Conservation (phyloP, 2,888 invertebrate genomes). For the Caenorhabditis zanzibari region DNA sequence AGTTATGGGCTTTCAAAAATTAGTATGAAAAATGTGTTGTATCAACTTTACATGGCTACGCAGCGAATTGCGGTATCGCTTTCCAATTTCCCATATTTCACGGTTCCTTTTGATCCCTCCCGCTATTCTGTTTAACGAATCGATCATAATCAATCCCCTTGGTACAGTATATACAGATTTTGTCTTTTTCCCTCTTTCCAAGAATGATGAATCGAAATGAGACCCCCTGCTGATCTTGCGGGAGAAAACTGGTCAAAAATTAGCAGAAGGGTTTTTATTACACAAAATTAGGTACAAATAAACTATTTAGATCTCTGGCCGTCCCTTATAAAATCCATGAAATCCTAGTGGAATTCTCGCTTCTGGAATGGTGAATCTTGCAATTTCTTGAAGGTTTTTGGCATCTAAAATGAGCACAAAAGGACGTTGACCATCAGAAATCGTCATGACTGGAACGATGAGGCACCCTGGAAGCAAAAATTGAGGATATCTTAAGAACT, state of each 20-base stretch:
- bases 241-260: no score
- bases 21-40: no score
- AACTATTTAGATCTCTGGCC: no score
- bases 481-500: neutral
- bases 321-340: constrained; percentile 64
- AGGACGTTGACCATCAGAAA: constrained; percentile 60
- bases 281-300: neutral
- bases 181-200: no score
- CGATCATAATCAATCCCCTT: no score
- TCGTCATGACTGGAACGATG: constrained; percentile 75
- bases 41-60: no score
- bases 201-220: no score
- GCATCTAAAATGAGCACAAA: constrained; percentile 89
- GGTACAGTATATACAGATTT: constrained; percentile 4
- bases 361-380: constrained; percentile 86
- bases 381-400: constrained; percentile 88
- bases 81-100: no score
- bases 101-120: no score
- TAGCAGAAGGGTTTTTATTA: no score
- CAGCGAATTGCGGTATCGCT: no score
- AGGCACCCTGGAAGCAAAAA: constrained; percentile 53
- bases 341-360: constrained; percentile 72
- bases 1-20: no score
- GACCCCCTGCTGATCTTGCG: neutral
- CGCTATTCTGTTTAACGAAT: neutral